Evolutionary conservation across 2,797 vertebrate species (phyloP).

Genomic region (Passerculus sandwichensis): DNA sequence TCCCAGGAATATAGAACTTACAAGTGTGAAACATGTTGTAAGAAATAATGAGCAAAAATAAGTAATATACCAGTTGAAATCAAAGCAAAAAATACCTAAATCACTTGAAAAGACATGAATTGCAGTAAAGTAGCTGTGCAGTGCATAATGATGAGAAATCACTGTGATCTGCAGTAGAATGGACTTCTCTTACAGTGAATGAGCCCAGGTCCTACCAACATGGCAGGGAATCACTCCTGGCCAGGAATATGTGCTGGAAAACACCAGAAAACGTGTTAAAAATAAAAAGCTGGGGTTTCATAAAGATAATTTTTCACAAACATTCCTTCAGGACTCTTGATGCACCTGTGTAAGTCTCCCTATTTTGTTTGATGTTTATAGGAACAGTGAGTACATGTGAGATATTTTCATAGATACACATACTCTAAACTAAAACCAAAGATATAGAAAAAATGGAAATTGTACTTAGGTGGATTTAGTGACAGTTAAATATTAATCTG

Average conservation of each 20-base stretch:
- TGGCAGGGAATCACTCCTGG: neutral
- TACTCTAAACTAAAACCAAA: neutral
- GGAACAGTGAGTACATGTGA: neutral
- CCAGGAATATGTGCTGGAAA: neutral
- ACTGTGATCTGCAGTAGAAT: neutral
- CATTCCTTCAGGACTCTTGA: neutral
- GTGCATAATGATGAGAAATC: conserved; percentile 17
- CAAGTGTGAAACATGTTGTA: neutral
- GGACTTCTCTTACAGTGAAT: neutral
- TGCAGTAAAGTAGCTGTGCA: conserved; percentile 34
- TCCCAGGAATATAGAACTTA: neutral
- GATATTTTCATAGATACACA: neutral
- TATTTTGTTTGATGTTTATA: neutral
- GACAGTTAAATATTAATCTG: conserved; percentile 15
- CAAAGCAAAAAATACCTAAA: conserved; percentile 58
- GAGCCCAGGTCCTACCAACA: neutral
- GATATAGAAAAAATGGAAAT: neutral
- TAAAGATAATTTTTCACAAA: neutral
- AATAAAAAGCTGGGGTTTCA: neutral
- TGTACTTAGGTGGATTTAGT: neutral
- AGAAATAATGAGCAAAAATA: conserved; percentile 55
- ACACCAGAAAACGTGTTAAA: neutral
- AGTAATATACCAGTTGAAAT: conserved; percentile 55
- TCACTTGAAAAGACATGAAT: conserved; percentile 54
- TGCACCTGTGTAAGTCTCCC: conserved; percentile 6